Evolutionary conservation across 2,797 vertebrate species (phyloP).

Genomic region (Lemur catta): DNA sequence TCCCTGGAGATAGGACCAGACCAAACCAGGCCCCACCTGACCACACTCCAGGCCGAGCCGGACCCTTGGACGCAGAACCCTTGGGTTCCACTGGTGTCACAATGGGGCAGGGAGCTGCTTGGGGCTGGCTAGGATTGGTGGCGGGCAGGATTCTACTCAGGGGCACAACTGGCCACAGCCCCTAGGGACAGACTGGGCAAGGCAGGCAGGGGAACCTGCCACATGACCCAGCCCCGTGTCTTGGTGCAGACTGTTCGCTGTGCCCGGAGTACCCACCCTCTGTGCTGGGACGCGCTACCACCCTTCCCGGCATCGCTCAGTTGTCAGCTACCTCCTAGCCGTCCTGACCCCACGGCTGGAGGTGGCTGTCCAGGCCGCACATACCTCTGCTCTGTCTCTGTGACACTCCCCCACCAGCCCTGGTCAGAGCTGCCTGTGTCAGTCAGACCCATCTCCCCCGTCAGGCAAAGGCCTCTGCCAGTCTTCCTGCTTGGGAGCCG

Average conservation of each 20-base stretch:
- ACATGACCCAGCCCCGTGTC: rapidly evolving
- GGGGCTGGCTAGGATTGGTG: background rate
- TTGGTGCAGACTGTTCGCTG: background rate
- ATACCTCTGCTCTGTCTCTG: background rate
- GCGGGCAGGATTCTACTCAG: background rate
- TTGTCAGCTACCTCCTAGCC: background rate
- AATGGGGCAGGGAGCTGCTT: background rate
- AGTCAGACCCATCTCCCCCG: background rate
- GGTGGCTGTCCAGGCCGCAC: background rate
- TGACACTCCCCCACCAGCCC: background rate
- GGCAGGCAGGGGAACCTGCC: background rate
- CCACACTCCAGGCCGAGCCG: background rate
- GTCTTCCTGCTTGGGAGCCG: background rate
- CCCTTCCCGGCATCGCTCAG: background rate
- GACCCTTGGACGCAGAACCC: background rate
- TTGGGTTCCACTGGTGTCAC: slow-evolving; percentile 52
- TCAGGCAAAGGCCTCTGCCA: background rate
- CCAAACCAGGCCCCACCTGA: slow-evolving; percentile 25
- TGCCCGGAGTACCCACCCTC: background rate
- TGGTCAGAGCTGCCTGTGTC: background rate
- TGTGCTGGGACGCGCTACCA: background rate
- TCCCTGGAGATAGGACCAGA: background rate
- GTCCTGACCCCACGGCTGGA: background rate
- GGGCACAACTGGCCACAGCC: background rate
- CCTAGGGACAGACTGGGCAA: background rate